phyloP scores from a whole-genome alignment of 2,888 invertebrate species.

The Dendrolimus houi region DNA sequence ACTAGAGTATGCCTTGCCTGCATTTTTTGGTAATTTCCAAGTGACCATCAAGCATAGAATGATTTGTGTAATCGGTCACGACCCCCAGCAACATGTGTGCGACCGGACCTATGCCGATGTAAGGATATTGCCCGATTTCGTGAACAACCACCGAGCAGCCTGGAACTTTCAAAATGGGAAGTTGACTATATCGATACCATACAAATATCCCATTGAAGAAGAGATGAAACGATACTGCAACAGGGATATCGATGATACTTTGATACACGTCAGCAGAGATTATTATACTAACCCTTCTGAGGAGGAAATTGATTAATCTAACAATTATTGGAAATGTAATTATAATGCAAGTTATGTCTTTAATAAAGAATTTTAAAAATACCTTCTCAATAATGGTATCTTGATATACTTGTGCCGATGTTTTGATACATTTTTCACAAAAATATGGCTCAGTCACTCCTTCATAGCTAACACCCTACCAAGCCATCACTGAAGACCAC shows the following conservation, averaged over 20 bases:
- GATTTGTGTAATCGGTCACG: slow-evolving; percentile 1
- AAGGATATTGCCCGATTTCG: slow-evolving; percentile 3
- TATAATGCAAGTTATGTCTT: too few species aligned
- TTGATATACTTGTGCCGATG: too few species aligned
- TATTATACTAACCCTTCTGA: not conserved
- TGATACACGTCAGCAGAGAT: not conserved
- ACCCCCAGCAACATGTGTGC: not conserved
- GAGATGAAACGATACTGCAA: not conserved
- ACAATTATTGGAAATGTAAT: too few species aligned
- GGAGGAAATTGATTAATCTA: too few species aligned
- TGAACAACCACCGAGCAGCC: slow-evolving; percentile 1
- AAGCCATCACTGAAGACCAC: too few species aligned
- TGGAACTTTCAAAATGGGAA: not conserved
- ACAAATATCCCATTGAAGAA: not conserved
- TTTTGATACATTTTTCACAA: too few species aligned
- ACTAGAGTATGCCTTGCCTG: slow-evolving; percentile 1
- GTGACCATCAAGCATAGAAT: slow-evolving; percentile 3
- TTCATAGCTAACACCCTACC: too few species aligned
- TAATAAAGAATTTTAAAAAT: too few species aligned
- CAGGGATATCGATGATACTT: not conserved
- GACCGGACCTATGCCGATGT: slow-evolving; percentile 2
- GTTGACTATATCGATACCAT: slow-evolving; percentile 1
- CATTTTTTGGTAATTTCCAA: slow-evolving; percentile 3
- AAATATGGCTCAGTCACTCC: too few species aligned
- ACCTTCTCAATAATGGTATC: too few species aligned